Percentiles rank a stretch among this genome's conserved stretches.
Evolutionary conservation across 2,888 invertebrate genomes (phyloP).

Genomic region (Cyclophora punctaria): DNA sequence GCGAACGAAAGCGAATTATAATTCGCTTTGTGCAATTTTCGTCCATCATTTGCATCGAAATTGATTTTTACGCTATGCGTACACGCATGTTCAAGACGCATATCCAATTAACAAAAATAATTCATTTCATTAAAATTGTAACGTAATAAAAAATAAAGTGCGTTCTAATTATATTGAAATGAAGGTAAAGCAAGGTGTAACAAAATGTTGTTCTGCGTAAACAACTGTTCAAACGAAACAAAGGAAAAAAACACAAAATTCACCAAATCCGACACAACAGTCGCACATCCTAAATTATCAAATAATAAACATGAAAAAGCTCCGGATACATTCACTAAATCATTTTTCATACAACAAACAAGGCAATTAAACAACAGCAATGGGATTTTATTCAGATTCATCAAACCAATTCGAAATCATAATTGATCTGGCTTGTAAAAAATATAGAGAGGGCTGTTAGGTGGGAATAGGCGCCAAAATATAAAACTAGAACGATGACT

Average conservation of each 20-base stretch:
- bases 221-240: too few species aligned
- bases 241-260: too few species aligned
- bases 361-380: conserved; percentile 71
- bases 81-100: conserved; percentile 59
- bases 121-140: too few species aligned
- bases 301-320: too few species aligned
- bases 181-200: neutral
- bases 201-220: too few species aligned
- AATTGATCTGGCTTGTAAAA: conserved; percentile 72
- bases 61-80: conserved; percentile 54
- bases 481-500: conserved; percentile 71
- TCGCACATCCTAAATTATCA: too few species aligned
- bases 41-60: conserved; percentile 59
- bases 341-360: conserved; percentile 65
- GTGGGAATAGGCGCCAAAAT: conserved; percentile 70
- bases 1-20: conserved; percentile 46
- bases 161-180: conserved; percentile 19
- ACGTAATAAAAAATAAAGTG: too few species aligned
- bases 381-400: conserved; percentile 73
- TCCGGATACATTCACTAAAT: conserved; percentile 15
- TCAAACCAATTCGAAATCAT: conserved; percentile 73
- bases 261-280: too few species aligned
- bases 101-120: conserved; percentile 42
- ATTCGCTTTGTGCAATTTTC: conserved; percentile 48
- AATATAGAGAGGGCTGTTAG: conserved; percentile 67